Evolutionary conservation across 2,113 vertebrate species (phyloP).

Genomic region (Myotis yumanensis): DNA sequence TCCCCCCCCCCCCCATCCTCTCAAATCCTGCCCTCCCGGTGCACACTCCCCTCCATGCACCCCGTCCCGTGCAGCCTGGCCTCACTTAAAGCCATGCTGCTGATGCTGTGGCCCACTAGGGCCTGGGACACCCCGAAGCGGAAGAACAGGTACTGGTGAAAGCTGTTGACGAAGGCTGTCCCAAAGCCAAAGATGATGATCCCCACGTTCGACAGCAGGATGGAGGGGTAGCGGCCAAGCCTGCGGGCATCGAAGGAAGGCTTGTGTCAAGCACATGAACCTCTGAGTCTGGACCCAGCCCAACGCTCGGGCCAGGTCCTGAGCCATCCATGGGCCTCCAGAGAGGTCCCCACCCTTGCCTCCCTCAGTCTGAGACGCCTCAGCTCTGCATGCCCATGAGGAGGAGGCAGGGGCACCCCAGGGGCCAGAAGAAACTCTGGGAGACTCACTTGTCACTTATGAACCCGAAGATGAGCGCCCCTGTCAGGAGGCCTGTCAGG

Average conservation of each 20-base stretch:
- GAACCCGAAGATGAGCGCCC: constrained; percentile 24
- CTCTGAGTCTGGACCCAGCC: background rate
- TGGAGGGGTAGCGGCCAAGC: constrained; percentile 85
- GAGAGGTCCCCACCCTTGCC: background rate
- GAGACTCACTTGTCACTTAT: constrained; percentile 67
- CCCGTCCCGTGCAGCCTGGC: background rate
- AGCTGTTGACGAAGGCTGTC: constrained; percentile 83
- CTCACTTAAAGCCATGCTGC: constrained; percentile 85
- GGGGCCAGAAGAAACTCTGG: background rate
- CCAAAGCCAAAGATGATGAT: constrained; percentile 83
- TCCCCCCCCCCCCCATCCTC: background rate
- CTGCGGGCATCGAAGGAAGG: constrained; percentile 64
- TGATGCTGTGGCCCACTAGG: constrained; percentile 80
- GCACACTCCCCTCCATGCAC: background rate
- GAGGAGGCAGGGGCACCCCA: background rate
- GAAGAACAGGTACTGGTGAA: constrained; percentile 85
- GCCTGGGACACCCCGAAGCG: constrained; percentile 83
- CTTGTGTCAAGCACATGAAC: rapidly evolving
- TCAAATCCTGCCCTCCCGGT: too few species aligned
- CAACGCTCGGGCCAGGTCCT: background rate
- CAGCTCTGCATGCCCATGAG: background rate
- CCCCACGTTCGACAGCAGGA: constrained; percentile 82
- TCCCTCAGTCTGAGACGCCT: background rate
- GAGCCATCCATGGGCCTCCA: background rate
- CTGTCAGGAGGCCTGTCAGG: background rate